phyloP scores from a whole-genome alignment of 2,113 vertebrate species.

The Leiothrix lutea region DNA sequence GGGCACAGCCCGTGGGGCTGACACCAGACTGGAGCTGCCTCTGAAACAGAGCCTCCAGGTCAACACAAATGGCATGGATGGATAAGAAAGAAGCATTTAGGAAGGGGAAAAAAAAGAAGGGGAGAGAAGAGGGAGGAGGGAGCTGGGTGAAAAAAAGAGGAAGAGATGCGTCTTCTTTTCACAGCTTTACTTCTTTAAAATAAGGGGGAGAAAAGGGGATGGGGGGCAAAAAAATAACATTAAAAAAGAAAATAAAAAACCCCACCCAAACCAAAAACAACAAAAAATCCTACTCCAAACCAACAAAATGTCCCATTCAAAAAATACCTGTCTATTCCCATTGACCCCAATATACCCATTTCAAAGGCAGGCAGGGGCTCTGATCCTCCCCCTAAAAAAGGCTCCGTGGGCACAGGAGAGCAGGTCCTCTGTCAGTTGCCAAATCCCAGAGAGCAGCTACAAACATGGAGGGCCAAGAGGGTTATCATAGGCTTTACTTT shows the following conservation, averaged over 20 bases:
- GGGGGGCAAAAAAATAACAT: fast-evolving
- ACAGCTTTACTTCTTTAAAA: neutral
- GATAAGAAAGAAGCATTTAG: neutral
- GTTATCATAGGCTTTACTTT: fast-evolving
- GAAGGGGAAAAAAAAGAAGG: neutral
- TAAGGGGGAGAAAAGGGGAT: fast-evolving
- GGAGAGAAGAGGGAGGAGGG: too few species aligned
- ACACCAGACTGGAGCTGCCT: neutral
- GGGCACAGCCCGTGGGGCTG: neutral
- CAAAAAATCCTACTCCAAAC: neutral
- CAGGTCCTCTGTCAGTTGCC: neutral
- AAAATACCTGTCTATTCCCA: neutral
- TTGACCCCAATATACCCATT: neutral
- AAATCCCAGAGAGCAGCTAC: neutral
- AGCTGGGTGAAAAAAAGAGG: neutral
- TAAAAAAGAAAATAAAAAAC: too few species aligned
- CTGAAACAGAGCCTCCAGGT: neutral
- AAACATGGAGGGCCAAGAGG: neutral
- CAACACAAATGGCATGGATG: slow-evolving; percentile 2
- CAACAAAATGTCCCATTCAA: neutral
- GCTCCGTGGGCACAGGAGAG: neutral
- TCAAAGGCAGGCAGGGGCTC: neutral
- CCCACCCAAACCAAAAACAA: neutral
- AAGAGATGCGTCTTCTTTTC: neutral
- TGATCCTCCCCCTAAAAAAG: neutral